phyloP scores from a whole-genome alignment of 2,113 vertebrate species.

The Danionella cerebrum region DNA sequence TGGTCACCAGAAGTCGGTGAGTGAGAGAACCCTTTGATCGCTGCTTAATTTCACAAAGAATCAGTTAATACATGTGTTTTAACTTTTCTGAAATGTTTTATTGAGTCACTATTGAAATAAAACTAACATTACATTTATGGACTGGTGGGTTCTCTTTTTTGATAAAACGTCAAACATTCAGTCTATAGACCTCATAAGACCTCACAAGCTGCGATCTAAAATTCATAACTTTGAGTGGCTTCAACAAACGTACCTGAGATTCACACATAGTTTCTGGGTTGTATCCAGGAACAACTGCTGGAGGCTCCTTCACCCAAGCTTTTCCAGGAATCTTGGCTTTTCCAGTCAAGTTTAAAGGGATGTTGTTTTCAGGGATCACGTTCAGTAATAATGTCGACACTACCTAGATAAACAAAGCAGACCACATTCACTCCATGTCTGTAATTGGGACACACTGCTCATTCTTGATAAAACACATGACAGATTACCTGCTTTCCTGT shows the following conservation, averaged over 20 bases:
- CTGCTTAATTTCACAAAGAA: too few relatives aligned
- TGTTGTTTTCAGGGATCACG: conserved; percentile 74
- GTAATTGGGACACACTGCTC: background rate
- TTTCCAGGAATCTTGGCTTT: conserved; percentile 84
- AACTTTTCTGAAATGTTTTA: too few relatives aligned
- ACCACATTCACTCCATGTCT: background rate
- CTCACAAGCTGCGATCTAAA: too few relatives aligned
- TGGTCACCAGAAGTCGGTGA: too few relatives aligned
- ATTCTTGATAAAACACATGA: background rate
- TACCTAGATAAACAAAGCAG: conserved; percentile 58
- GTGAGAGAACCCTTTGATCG: too few relatives aligned
- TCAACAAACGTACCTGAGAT: conserved; percentile 79
- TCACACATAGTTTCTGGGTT: conserved; percentile 82
- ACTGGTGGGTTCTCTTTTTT: too few relatives aligned
- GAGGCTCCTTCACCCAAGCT: conserved; percentile 76
- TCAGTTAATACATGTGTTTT: too few relatives aligned
- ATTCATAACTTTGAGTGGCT: too few relatives aligned
- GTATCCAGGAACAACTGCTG: conserved; percentile 55
- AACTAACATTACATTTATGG: too few relatives aligned
- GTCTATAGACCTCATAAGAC: too few relatives aligned
- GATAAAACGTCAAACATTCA: too few relatives aligned
- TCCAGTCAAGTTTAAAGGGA: conserved; percentile 78
- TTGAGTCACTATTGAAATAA: too few relatives aligned
- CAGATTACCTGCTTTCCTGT: conserved; percentile 88
- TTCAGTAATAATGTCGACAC: conserved; percentile 91